phyloP scores from a whole-genome alignment of 2,113 vertebrate species.

The Muntiacus muntjak region DNA sequence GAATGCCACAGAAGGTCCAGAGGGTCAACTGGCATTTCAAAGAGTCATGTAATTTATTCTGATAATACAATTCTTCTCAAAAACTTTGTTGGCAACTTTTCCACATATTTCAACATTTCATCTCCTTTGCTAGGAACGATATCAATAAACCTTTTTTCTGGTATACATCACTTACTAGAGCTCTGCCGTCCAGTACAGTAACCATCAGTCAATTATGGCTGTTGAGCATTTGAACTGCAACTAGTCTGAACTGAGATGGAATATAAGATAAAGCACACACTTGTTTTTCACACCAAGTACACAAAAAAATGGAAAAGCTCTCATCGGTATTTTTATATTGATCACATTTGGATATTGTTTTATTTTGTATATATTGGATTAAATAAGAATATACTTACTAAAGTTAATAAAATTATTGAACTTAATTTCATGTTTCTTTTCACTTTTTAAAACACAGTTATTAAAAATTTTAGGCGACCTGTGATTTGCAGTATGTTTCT shows the following conservation, averaged over 20 bases:
- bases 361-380: neutral
- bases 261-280: neutral
- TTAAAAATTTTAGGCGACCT: neutral
- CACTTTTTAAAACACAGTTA: neutral
- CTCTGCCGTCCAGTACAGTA: neutral
- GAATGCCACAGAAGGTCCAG: neutral
- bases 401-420: neutral
- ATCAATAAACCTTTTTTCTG: neutral
- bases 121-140: neutral
- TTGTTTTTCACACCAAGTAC: neutral
- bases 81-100: neutral
- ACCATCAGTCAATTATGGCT: neutral
- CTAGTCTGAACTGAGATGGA: neutral
- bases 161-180: neutral
- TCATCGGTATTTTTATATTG: neutral
- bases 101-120: neutral
- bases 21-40: neutral
- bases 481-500: neutral
- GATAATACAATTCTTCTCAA: neutral
- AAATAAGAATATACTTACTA: neutral
- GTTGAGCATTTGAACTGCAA: neutral
- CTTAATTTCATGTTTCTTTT: neutral
- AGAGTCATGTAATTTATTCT: neutral
- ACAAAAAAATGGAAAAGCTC: neutral
- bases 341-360: neutral